Conservation (phyloP, 2,888 invertebrate genomes). For the Dyspetes luteomarginatus region DNA sequence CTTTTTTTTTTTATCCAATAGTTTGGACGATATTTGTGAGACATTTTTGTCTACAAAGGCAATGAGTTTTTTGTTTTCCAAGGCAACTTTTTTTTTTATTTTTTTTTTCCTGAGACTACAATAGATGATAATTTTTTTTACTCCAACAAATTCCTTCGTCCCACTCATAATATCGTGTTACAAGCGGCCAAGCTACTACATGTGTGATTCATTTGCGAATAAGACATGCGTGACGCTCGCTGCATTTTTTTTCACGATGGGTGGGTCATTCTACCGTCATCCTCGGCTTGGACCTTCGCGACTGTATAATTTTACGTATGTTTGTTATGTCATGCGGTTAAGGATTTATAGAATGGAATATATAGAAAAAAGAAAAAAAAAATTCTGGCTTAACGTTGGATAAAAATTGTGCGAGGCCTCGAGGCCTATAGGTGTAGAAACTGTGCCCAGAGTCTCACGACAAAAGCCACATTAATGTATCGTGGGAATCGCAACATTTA, state of each 20-base stretch:
- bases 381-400: conserved; percentile 7
- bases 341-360: conserved; percentile 2
- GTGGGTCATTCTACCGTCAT: conserved; percentile 59
- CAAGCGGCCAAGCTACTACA: neutral
- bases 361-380: conserved; percentile 19
- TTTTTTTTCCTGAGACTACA: neutral
- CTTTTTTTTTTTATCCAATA: neutral
- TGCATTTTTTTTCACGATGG: conserved; percentile 47
- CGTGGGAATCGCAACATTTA: conserved; percentile 36
- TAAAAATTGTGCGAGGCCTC: conserved; percentile 48
- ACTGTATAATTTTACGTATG: conserved; percentile 35
- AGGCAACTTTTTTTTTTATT: neutral
- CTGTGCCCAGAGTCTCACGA: conserved; percentile 1
- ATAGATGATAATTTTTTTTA: neutral
- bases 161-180: conserved; percentile 1
- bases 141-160: conserved; percentile 7
- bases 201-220: conserved; percentile 56
- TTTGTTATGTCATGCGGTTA: conserved; percentile 37
- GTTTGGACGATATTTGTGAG: too few species aligned
- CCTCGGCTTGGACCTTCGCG: conserved; percentile 45
- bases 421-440: neutral
- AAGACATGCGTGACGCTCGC: conserved; percentile 41
- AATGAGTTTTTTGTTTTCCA: neutral
- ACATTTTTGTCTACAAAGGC: too few species aligned
- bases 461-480: conserved; percentile 6